Conservation (phyloP, 2,888 invertebrate genomes). For the Mythimna loreyi region DNA sequence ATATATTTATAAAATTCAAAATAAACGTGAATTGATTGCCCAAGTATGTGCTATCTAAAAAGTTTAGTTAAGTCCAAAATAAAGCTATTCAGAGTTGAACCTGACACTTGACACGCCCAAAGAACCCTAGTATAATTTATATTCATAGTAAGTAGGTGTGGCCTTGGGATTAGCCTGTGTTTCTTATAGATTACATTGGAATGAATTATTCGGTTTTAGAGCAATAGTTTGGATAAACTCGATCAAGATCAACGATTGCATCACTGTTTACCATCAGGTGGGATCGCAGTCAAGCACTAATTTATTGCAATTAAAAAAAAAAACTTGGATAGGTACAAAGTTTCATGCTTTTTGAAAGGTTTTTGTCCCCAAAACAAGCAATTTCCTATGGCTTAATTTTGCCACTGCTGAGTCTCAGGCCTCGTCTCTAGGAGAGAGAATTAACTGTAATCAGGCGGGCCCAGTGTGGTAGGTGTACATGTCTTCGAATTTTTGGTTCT, state of each 20-base stretch:
- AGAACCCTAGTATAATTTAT: slow-evolving; percentile 29
- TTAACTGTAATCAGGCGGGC: too few relatives aligned
- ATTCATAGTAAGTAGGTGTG: slow-evolving; percentile 38
- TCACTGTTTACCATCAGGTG: too few relatives aligned
- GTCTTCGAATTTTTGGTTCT: too few relatives aligned
- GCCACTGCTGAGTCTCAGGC: too few relatives aligned
- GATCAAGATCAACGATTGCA: too few relatives aligned
- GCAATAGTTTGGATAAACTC: too few relatives aligned
- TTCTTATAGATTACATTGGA: slow-evolving; percentile 13
- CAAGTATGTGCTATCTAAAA: neutral
- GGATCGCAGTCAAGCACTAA: too few relatives aligned
- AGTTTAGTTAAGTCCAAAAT: neutral
- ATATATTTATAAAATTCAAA: neutral
- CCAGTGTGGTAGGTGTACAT: too few relatives aligned
- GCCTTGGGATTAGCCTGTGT: slow-evolving; percentile 14
- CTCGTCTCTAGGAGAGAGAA: too few relatives aligned
- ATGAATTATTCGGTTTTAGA: neutral
- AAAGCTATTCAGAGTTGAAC: neutral
- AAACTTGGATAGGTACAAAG: neutral
- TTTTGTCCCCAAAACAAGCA: neutral
- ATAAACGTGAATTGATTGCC: neutral
- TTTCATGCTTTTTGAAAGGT: neutral
- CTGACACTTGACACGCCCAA: slow-evolving; percentile 47
- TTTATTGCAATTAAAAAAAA: too few relatives aligned
- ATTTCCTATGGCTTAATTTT: too few relatives aligned